Base-by-base conservation (phyloP, 2,113 vertebrate species). In the Sardina pilchardus region DNA sequence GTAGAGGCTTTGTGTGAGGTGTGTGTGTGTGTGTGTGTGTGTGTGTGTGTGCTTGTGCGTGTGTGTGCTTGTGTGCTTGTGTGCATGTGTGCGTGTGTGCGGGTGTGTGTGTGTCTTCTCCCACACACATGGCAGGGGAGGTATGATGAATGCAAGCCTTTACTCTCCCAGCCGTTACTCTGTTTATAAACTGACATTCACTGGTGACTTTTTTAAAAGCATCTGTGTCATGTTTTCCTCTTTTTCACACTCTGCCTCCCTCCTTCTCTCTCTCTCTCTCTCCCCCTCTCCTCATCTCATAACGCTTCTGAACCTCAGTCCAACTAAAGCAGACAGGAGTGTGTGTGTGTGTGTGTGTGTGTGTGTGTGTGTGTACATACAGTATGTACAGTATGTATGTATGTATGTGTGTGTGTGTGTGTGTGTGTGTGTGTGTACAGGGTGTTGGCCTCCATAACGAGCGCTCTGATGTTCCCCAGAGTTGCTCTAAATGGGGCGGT, bases 141-240 rank as follows among this genome's bases (percentile, higher is more conserved):
- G 6, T 26, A 8, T 67, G 10, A 67, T 67, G 63, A 67, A 67
- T 67, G 63, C 63, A 67, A 26, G 63, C 63, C 63, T 30, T 67
- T 67, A 67, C n/a, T 67, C 63, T 67, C 14, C 63, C 63, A 12
- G 63, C 26, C 26, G 6, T 30, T n/a, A 30, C 63, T 26, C 24
- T 67, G 63, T 67, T 67, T 67, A 67, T 26, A 30, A 67, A 6
- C 63, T 67, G 24, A 67, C 56, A 63, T 10, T n/a, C 56, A 63
- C 56, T n/a, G 48, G 48, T 17, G 48, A 50, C 48, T 50, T 50
- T 50, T 45, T 45, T 45, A 45, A 45, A 45, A 45, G 44, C 44
- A n/a, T n/a, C 1, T 45, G 44, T 45, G 1, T 45, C 44, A 99
- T 19, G 2, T 19, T 3, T 5, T 19, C 16, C 19, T 19, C 5